Conservation (phyloP, 2,797 vertebrate species). For the Poeciliopsis gracilis region DNA sequence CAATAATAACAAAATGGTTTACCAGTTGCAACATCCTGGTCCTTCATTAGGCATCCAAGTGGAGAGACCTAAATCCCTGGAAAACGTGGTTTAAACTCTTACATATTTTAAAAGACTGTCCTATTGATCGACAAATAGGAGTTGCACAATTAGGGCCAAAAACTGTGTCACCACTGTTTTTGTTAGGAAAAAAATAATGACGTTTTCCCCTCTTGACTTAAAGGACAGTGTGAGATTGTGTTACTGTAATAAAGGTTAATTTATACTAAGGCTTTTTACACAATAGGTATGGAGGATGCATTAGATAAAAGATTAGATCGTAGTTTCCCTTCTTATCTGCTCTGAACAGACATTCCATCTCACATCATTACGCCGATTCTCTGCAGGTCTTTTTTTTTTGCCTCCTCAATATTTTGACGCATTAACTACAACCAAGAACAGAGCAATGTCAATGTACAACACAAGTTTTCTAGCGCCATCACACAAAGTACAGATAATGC, state of each 20-base stretch:
- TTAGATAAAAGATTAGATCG: background rate
- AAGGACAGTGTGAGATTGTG: background rate
- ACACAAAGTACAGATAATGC: slow-evolving; percentile 25
- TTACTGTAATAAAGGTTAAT: background rate
- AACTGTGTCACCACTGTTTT: background rate
- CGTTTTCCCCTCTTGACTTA: too few species aligned
- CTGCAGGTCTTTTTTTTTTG: background rate
- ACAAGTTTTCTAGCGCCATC: slow-evolving; percentile 12
- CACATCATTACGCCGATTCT: background rate
- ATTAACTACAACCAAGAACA: slow-evolving; percentile 22
- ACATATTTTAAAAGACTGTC: background rate
- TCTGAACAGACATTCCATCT: background rate
- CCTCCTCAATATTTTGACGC: background rate
- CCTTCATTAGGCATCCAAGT: background rate
- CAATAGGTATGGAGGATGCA: background rate
- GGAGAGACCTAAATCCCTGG: background rate
- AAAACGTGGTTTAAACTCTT: background rate
- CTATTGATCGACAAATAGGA: background rate
- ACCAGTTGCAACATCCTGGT: background rate
- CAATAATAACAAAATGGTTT: background rate
- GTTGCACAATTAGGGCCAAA: background rate
- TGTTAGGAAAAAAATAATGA: background rate
- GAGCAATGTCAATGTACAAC: slow-evolving; percentile 12
- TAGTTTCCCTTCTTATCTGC: background rate
- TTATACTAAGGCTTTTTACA: slow-evolving; percentile 6